Conservation (phyloP, 2,113 vertebrate genomes). For the Alces alces region DNA sequence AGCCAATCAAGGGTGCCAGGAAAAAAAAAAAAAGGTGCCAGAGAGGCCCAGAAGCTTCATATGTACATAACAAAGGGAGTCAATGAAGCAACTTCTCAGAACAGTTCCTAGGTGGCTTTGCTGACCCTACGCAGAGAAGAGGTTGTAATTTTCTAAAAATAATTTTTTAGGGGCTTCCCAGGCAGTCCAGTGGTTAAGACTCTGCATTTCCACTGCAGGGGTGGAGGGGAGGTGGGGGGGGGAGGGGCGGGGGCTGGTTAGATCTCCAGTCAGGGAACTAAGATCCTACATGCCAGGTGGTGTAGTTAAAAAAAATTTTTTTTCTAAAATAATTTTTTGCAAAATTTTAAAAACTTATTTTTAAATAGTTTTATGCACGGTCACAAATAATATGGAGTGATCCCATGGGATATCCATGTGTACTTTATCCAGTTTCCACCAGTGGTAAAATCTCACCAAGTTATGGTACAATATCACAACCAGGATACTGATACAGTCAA, state of each 20-base stretch:
- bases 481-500: not conserved
- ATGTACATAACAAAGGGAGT: not conserved
- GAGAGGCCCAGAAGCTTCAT: not conserved
- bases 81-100: not conserved
- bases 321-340: not conserved
- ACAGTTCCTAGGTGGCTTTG: not conserved
- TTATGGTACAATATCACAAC: not conserved
- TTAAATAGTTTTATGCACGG: not conserved
- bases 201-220: not conserved
- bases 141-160: not conserved
- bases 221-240: no score
- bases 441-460: not conserved
- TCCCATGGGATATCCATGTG: not conserved
- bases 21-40: not conserved
- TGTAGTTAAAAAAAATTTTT: not conserved
- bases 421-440: not conserved
- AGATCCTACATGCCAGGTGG: not conserved
- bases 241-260: not conserved
- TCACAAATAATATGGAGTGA: not conserved
- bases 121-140: not conserved
- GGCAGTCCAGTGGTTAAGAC: not conserved
- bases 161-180: not conserved
- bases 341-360: not conserved
- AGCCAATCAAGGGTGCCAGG: not conserved
- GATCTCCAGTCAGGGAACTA: not conserved